A percentile compares a stretch with the other conserved stretches of the same genome.
These are phyloP conservation scores for Drosophila nr. medialis DNA, from an alignment of 2,888 invertebrate species.

Conservation along the genomic window DNA sequence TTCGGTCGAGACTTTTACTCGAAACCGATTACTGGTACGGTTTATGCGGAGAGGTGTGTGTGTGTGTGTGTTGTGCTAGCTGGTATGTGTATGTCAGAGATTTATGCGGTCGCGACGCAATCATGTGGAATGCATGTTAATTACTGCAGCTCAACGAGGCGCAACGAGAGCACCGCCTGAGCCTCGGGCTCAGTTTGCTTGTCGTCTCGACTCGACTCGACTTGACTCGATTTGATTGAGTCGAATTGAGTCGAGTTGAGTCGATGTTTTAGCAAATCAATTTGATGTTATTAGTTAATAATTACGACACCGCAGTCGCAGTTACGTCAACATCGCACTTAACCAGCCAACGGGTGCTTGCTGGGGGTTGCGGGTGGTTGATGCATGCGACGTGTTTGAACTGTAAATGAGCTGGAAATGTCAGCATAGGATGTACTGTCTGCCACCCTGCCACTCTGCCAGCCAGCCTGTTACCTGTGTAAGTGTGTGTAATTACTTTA, in stretches of 20 bases:
- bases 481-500: slow-evolving; percentile 37
- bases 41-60: slow-evolving; percentile 19
- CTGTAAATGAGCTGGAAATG: slow-evolving; percentile 79
- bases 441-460: slow-evolving; percentile 17
- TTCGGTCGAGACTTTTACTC: slow-evolving; percentile 61
- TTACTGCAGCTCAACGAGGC: slow-evolving; percentile 60
- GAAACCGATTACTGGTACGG: slow-evolving; percentile 69
- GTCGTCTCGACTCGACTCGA: not conserved
- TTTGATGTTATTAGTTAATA: slow-evolving; percentile 81
- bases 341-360: slow-evolving; percentile 53
- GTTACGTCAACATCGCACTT: slow-evolving; percentile 66
- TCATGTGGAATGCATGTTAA: slow-evolving; percentile 81
- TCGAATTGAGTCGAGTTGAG: not conserved
- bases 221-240: not conserved
- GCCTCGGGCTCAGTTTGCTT: slow-evolving; percentile 2
- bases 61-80: slow-evolving; percentile 12
- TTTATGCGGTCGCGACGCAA: slow-evolving; percentile 73
- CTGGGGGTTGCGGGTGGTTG: slow-evolving; percentile 59
- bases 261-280: slow-evolving; percentile 76
- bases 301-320: slow-evolving; percentile 69
- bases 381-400: slow-evolving; percentile 79
- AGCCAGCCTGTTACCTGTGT: not conserved
- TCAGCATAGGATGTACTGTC: slow-evolving; percentile 53
- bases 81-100: slow-evolving; percentile 45
- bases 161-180: slow-evolving; percentile 24